Evolutionary conservation across 2,888 invertebrate genomes (phyloP).

Genomic region (Apodemia hepburni): DNA sequence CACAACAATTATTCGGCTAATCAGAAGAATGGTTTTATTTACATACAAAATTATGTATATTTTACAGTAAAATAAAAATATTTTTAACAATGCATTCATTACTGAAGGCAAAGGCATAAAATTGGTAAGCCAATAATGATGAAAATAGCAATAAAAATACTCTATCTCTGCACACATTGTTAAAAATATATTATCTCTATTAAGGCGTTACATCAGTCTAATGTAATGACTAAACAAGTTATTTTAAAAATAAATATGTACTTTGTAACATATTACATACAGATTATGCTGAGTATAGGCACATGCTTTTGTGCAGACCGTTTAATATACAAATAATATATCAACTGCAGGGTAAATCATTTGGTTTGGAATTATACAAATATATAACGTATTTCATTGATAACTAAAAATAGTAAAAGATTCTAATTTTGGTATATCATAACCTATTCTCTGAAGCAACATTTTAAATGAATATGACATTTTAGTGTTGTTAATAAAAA

Average conservation of each 20-base stretch:
- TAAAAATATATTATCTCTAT: slow-evolving; percentile 45
- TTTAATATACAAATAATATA: slow-evolving; percentile 19
- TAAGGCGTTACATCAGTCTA: slow-evolving; percentile 69
- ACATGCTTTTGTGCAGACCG: slow-evolving; percentile 25
- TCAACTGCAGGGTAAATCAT: neutral
- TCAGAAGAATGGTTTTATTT: slow-evolving; percentile 56
- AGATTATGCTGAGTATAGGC: slow-evolving; percentile 27
- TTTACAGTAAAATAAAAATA: slow-evolving; percentile 36
- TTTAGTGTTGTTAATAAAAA: neutral
- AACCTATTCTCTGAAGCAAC: neutral
- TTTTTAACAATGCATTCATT: slow-evolving; percentile 42
- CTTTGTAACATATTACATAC: slow-evolving; percentile 25
- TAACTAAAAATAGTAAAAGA: neutral
- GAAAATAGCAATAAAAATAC: slow-evolving; percentile 15
- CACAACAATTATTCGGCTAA: slow-evolving; percentile 52
- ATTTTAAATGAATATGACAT: neutral
- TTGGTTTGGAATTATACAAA: slow-evolving; percentile 1
- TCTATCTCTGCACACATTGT: slow-evolving; percentile 38
- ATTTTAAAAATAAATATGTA: slow-evolving; percentile 31
- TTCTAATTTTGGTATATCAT: neutral
- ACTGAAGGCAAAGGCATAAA: slow-evolving; percentile 21
- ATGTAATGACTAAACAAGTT: slow-evolving; percentile 62
- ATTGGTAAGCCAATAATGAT: slow-evolving; percentile 19
- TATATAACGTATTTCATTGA: neutral
- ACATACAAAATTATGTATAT: slow-evolving; percentile 43